Conservation (phyloP, 2,113 vertebrate species). For the Chunga burmeisteri region DNA sequence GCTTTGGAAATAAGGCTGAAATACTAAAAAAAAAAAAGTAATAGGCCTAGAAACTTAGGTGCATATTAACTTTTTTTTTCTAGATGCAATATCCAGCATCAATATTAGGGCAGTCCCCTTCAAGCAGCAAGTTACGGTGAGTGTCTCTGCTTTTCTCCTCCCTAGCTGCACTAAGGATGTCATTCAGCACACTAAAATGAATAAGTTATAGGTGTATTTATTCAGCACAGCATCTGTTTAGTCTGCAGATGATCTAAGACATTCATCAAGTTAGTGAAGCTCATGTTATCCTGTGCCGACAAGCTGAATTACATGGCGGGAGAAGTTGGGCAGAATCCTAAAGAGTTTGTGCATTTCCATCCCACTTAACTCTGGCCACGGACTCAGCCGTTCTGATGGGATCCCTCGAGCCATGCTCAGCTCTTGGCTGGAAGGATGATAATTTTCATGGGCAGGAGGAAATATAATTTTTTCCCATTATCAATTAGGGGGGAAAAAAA, state of each 20-base stretch:
- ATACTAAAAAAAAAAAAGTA: conserved; percentile 16
- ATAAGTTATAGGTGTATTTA: background rate
- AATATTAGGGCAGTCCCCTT: conserved; percentile 77
- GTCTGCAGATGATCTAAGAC: background rate
- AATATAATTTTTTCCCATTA: background rate
- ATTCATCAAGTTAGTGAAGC: background rate
- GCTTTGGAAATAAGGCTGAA: background rate
- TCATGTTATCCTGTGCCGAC: background rate
- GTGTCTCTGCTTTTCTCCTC: background rate
- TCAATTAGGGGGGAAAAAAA: background rate
- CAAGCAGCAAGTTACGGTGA: conserved; percentile 75
- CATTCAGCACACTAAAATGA: background rate
- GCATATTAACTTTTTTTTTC: background rate
- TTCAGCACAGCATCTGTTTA: conserved; percentile 9
- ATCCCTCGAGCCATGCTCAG: background rate
- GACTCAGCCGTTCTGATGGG: background rate
- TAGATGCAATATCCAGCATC: conserved; percentile 64
- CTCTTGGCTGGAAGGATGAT: background rate
- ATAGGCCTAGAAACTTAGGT: conserved; percentile 65
- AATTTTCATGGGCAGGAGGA: background rate
- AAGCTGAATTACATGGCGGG: background rate
- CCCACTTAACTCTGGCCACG: background rate
- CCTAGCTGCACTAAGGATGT: background rate
- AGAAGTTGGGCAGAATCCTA: background rate
- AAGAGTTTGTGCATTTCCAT: background rate